These are phyloP conservation scores for Pinna nobilis DNA, from an alignment of 1,140 invertebrate species.

Conservation along the genomic window DNA sequence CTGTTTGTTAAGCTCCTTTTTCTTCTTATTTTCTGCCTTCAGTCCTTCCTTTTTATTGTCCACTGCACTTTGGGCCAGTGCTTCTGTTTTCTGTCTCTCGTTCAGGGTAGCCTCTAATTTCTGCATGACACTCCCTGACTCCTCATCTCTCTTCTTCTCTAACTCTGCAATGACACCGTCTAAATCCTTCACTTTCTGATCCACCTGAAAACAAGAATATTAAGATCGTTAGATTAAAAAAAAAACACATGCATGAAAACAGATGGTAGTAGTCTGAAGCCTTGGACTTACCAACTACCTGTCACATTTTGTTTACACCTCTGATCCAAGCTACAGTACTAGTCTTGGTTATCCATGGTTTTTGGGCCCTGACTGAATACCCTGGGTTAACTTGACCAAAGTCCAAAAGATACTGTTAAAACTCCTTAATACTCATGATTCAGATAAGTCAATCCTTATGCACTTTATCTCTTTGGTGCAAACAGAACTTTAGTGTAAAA, in stretches of 20 bases:
- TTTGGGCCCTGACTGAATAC: too few relatives aligned
- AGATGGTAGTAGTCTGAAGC: too few relatives aligned
- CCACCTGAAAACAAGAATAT: conserved; percentile 53
- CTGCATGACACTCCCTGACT: conserved; percentile 81
- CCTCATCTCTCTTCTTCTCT: conserved; percentile 76
- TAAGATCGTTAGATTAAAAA: not conserved
- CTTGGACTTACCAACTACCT: too few relatives aligned
- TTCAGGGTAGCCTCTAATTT: conserved; percentile 82
- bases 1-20: conserved; percentile 82
- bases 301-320: not conserved
- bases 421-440: too few relatives aligned
- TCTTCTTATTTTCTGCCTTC: conserved; percentile 82
- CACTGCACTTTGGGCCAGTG: conserved; percentile 80
- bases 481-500: too few relatives aligned
- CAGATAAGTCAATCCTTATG: too few relatives aligned
- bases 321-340: too few relatives aligned
- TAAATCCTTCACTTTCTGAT: conserved; percentile 75
- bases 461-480: too few relatives aligned
- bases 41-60: conserved; percentile 84
- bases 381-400: too few relatives aligned
- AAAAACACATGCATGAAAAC: not conserved
- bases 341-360: too few relatives aligned
- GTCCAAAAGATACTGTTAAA: too few relatives aligned
- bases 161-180: conserved; percentile 71
- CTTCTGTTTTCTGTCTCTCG: conserved; percentile 82